These are phyloP conservation scores for Apus apus DNA, from an alignment of 2,113 vertebrate genomes.

Conservation along the genomic window DNA sequence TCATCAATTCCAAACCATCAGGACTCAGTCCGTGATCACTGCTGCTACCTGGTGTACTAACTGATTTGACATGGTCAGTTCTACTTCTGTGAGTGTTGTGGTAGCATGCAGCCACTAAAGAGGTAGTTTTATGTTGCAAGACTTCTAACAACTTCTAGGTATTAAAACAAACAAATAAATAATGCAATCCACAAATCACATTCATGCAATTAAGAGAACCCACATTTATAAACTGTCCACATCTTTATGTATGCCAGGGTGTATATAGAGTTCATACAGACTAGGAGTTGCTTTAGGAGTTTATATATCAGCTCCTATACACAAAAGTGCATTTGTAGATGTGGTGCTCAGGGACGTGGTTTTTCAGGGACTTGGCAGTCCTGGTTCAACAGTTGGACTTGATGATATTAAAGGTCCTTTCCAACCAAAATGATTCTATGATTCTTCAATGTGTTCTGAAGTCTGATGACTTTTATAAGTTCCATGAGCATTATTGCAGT, in stretches of 20 bases:
- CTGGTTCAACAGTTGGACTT: no score
- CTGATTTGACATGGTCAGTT: rapidly evolving
- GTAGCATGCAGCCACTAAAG: neutral
- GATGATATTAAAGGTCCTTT: no score
- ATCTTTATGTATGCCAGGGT: neutral
- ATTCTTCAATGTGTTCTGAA: neutral
- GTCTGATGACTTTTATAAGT: neutral
- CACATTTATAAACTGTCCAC: no score
- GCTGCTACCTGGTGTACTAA: neutral
- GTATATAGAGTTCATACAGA: neutral
- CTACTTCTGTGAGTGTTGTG: neutral
- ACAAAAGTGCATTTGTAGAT: neutral
- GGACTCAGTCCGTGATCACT: neutral
- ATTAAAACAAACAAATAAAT: neutral
- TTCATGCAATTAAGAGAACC: neutral
- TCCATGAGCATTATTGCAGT: neutral
- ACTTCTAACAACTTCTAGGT: neutral
- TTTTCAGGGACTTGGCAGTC: no score
- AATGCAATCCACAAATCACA: neutral
- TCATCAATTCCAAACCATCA: neutral
- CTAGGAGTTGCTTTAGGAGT: neutral
- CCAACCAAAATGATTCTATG: no score
- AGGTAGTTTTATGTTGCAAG: neutral
- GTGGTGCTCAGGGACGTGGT: no score
- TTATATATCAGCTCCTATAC: neutral